These are phyloP conservation scores for Aphis gossypii DNA, from an alignment of 1,140 invertebrate species.

Conservation along the genomic window DNA sequence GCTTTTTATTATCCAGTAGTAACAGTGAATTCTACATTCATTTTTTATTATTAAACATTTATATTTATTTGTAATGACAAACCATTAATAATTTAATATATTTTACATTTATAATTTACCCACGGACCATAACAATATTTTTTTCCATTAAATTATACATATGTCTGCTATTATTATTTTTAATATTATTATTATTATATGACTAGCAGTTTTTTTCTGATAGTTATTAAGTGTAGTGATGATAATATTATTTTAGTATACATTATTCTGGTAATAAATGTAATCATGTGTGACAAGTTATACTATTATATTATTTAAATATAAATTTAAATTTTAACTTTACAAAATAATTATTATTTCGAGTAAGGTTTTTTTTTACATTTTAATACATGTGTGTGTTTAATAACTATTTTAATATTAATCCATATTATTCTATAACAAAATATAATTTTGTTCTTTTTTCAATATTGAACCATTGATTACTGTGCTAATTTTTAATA, in stretches of 20 bases:
- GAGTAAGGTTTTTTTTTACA: conserved; percentile 14
- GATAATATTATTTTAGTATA: background rate
- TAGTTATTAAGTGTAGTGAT: conserved; percentile 10
- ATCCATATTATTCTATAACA: background rate
- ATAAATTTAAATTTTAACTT: conserved; percentile 3
- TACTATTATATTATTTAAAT: conserved; percentile 3
- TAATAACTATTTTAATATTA: background rate
- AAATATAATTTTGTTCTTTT: background rate
- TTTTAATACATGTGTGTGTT: background rate
- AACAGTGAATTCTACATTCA: background rate
- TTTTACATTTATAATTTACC: background rate
- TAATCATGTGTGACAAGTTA: conserved; percentile 11
- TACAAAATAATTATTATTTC: conserved; percentile 13
- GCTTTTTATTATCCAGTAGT: background rate
- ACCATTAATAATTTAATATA: background rate
- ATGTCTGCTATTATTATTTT: background rate
- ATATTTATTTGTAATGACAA: background rate
- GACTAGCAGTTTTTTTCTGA: conserved; percentile 9
- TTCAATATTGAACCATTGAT: background rate
- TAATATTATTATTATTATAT: background rate
- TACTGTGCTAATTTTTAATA: background rate
- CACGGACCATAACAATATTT: background rate
- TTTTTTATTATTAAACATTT: conserved; percentile 20
- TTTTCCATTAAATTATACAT: conserved; percentile 6
- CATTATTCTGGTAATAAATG: background rate